phyloP scores from a whole-genome alignment of 2,888 invertebrate species.

The Elegia similella region DNA sequence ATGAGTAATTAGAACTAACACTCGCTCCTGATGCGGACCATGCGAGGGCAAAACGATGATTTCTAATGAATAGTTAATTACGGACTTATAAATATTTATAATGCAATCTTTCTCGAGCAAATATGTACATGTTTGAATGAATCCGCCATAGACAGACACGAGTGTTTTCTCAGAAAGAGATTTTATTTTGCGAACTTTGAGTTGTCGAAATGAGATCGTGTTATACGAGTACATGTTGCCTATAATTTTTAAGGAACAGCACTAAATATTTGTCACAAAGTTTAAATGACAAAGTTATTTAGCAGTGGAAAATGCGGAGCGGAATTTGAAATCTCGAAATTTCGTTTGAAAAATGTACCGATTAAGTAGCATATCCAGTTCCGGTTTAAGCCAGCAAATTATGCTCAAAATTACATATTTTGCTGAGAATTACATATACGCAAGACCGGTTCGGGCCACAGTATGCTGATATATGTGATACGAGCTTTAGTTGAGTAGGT shows the following conservation, averaged over 20 bases:
- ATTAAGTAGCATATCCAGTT: too few relatives aligned
- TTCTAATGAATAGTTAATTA: conserved; percentile 19
- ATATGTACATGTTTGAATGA: conserved; percentile 4
- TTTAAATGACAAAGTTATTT: too few relatives aligned
- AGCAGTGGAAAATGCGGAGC: too few relatives aligned
- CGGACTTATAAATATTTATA: conserved; percentile 19
- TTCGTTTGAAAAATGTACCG: too few relatives aligned
- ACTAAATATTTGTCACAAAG: background rate
- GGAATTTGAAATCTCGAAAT: too few relatives aligned
- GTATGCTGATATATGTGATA: too few relatives aligned
- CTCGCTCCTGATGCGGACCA: background rate
- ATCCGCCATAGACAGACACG: conserved; percentile 1
- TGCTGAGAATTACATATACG: too few relatives aligned
- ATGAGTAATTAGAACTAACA: background rate
- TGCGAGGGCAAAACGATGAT: conserved; percentile 18
- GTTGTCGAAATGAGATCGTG: background rate
- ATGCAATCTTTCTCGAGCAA: conserved; percentile 9
- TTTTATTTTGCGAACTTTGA: conserved; percentile 1
- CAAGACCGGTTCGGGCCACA: too few relatives aligned
- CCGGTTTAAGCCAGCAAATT: too few relatives aligned
- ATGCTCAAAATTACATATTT: too few relatives aligned
- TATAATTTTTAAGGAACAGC: background rate
- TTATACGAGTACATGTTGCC: background rate
- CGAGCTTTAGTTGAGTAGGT: too few relatives aligned
- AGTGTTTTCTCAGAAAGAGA: conserved; percentile 2